Evolutionary conservation across 2,888 invertebrate species (phyloP).

Genomic region (Hyposoter dolosus): DNA sequence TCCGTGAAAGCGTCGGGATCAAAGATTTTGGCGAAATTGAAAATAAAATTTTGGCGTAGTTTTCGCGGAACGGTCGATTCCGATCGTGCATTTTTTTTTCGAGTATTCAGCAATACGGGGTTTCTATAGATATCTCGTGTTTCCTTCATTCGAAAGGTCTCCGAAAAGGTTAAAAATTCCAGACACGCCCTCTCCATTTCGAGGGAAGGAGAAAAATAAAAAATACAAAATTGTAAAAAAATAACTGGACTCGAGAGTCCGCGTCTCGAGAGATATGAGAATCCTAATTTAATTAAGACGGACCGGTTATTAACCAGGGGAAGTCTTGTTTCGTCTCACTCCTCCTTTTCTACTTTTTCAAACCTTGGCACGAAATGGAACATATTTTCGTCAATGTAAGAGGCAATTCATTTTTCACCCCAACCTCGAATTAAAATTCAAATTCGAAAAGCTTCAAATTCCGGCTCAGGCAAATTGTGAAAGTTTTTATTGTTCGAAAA

Average conservation of each 20-base stretch:
- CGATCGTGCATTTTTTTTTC: conserved; percentile 3
- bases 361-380: neutral
- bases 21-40: neutral
- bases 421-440: neutral
- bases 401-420: neutral
- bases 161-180: conserved; percentile 36
- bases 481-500: neutral
- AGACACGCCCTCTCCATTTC: conserved; percentile 65
- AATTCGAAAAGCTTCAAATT: neutral
- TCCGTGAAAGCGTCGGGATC: neutral
- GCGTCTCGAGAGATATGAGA: conserved; percentile 71
- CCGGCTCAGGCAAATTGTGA: neutral
- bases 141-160: conserved; percentile 19
- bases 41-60: neutral
- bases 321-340: conserved; percentile 54
- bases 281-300: conserved; percentile 84
- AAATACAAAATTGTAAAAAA: conserved; percentile 16
- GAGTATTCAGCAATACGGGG: neutral
- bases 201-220: conserved; percentile 42
- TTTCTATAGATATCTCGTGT: neutral
- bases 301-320: conserved; percentile 77
- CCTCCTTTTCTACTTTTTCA: conserved; percentile 32
- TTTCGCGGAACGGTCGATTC: neutral
- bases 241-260: conserved; percentile 34
- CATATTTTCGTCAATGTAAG: conserved; percentile 4